Evolutionary conservation across 1,140 invertebrate genomes (phyloP), one percentile per base, ranked within the genome.

Genomic region (Harlomillsia oculata): DNA sequence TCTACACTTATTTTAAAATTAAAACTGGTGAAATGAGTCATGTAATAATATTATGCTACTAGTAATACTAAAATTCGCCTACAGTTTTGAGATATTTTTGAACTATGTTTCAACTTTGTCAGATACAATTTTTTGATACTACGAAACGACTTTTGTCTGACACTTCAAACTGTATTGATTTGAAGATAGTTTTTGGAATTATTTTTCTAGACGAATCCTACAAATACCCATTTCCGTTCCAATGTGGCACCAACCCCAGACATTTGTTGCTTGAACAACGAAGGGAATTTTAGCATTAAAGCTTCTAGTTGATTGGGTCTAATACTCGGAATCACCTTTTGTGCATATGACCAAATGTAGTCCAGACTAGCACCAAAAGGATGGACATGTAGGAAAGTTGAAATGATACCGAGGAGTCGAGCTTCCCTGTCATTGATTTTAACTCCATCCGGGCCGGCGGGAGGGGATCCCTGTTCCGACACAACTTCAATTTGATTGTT

Each of bases 301-400:
- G 77, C 75, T 71, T 89, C 84, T 5, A 90, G 78, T 66, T 89
- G 83, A 39, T 78, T 79, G 1, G 80, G 77, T 63, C 78, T 76
- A 14, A 85, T 69, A 53, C 75, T 75, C 2, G 81, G 75, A 45
- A 84, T 79, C 53, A 86, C 75, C 73, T 85, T 85, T 69, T 82
- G 81, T 45, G 90, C 76, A 71, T 88, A 90, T 4, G 82, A 88
- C 80, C 83, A 86, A 62, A 91, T 79, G 67, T 87, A 87, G 69
- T 89, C 86, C 3, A 87, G 76, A 53, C 83, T 84, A 2, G 87
- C 86, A 37, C 88, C 88, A 68, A 86, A 85, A 0, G 88, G 89
- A 75, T 92, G 88, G 39, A 91, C 83, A 68, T 90, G 83, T 28
- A 91, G 76, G 73, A 89, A 91, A 32, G 84, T 84, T 16, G 85